These are phyloP conservation scores for Quadroppia sp. DNA, from an alignment of 2,888 invertebrate genomes.

Conservation along the genomic window DNA sequence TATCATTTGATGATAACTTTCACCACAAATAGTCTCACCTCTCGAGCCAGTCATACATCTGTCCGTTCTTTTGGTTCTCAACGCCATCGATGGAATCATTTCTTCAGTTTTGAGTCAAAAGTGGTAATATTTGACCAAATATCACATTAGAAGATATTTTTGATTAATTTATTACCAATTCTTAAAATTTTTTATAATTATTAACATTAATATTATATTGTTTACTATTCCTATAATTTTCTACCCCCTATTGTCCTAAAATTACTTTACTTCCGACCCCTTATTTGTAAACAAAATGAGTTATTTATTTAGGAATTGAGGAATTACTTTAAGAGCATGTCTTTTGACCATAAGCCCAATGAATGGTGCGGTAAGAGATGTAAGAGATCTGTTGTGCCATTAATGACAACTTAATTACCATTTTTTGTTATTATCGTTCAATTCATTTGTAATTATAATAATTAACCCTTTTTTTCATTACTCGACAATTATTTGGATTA, in stretches of 20 bases:
- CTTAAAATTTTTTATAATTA: not conserved
- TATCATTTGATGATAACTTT: constrained; percentile 35
- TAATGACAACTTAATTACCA: not conserved
- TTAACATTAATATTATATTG: not conserved
- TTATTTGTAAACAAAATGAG: not conserved
- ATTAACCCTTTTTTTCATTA: not conserved
- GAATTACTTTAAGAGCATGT: not conserved
- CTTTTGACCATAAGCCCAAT: not conserved
- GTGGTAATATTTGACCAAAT: constrained; percentile 13
- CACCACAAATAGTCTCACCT: constrained; percentile 2
- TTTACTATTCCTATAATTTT: not conserved
- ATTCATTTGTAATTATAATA: constrained; percentile 9
- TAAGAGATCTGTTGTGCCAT: not conserved
- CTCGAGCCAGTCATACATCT: not conserved
- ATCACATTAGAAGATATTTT: not conserved
- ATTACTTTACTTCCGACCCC: not conserved
- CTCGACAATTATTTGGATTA: not conserved
- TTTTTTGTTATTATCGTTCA: constrained; percentile 1
- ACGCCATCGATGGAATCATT: not conserved
- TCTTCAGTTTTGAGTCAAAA: not conserved
- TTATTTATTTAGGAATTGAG: constrained; percentile 17
- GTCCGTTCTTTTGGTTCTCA: not conserved
- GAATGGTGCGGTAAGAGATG: constrained; percentile 15
- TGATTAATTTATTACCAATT: not conserved
- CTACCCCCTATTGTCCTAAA: not conserved